Base-by-base conservation (phyloP, 2,113 vertebrate species). In the Amphiprion percula region DNA sequence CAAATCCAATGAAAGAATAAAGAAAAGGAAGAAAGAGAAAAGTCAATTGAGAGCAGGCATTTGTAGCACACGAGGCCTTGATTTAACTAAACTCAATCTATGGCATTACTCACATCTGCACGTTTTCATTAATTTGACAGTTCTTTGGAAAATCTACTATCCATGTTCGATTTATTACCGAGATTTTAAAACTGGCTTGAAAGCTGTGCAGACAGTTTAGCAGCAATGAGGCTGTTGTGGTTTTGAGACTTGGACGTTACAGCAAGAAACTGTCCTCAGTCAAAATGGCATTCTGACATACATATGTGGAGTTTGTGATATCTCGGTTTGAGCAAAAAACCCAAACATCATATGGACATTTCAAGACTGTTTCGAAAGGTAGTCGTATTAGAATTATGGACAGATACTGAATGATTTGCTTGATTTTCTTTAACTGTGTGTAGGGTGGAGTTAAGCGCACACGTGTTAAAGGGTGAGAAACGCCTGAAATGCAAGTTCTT, bases 131-230 rank as follows among this genome's bases (percentile, higher is more conserved):
- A 59, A 54, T 41, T 24, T 39, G 67, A 76, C 71, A 76, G 68
- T 37, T 68, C 53, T 60, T 59, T 76, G 67, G 67, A 66, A 73
- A 73, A 85, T 47, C 28, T 52, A 24, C 69, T 53, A 76, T 69
- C 62, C 14, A 75, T 67, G 37, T 52, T 62, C 60, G 66, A 24
- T 54, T 44, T 61, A 17, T 46, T 41, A 52, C 64, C 47, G 60
- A 52, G 53, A 37, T 11, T 74, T 83, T 74, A 23, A 58, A 83
- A 77, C 63, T 70, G 68, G 11, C 47, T 56, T 74, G 47, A 80
- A 64, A 74, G 46, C 55, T 64, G 59, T 28, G 28, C 62, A 64
- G 79, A 58, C 50, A 63, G 33, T 71, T 77, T 55, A 74, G 68
- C 69, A 83, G 44, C 17, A 16, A 12, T 11, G 41, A 21, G 5